Percentiles rank a stretch among this genome's conserved stretches.
phyloP scores from a whole-genome alignment of 2,797 vertebrate species.

The Streptopelia turtur region DNA sequence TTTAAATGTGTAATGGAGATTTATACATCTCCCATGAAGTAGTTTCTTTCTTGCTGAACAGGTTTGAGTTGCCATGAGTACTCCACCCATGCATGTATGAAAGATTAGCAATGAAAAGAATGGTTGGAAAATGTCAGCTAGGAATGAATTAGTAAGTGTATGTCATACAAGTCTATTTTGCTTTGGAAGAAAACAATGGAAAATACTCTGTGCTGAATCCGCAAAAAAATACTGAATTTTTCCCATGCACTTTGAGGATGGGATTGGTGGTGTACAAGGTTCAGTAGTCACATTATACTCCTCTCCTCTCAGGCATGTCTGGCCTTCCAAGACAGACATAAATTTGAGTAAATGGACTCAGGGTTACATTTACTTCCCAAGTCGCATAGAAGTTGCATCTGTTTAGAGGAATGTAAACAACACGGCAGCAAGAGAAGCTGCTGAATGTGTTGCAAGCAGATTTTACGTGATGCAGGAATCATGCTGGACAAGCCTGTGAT shows the following conservation, averaged over 20 bases:
- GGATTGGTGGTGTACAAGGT: background rate
- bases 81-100: slow-evolving; percentile 33
- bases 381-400: background rate
- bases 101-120: slow-evolving; percentile 45
- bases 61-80: slow-evolving; percentile 20
- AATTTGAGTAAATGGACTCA: background rate
- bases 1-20: background rate
- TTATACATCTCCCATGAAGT: background rate
- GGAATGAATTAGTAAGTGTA: background rate
- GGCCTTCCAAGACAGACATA: background rate
- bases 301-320: background rate
- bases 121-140: slow-evolving; percentile 26
- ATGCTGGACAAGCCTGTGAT: background rate
- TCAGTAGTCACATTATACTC: background rate
- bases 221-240: background rate
- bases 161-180: background rate
- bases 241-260: background rate
- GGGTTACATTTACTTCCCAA: background rate
- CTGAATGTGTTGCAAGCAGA: background rate
- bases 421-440: background rate
- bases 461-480: background rate
- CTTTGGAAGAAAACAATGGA: background rate
- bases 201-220: background rate
- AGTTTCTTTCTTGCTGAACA: slow-evolving; percentile 20
- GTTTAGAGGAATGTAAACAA: background rate